Conservation (phyloP, 2,797 vertebrate species). For the Sebastes itinus region DNA sequence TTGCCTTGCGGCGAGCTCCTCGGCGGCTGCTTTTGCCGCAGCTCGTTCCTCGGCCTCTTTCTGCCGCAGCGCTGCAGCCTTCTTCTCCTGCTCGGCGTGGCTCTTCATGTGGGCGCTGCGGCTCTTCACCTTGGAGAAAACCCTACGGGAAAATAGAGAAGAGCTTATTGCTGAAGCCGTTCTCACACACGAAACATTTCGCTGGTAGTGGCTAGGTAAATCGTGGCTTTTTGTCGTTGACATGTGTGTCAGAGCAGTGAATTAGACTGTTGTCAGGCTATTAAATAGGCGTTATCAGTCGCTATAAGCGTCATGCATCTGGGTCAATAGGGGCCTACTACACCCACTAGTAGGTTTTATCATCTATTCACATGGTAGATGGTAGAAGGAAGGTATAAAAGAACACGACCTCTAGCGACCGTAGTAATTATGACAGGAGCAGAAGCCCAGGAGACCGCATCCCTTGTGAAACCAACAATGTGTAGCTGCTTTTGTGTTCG, state of each 20-base stretch:
- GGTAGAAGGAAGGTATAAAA: no score
- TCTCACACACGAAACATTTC: neutral
- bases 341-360: no score
- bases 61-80: constrained; percentile 89
- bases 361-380: no score
- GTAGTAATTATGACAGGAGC: no score
- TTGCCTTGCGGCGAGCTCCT: constrained; percentile 73
- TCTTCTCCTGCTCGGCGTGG: constrained; percentile 98
- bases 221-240: neutral
- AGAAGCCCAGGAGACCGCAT: no score
- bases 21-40: constrained; percentile 54
- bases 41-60: constrained; percentile 86
- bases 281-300: no score
- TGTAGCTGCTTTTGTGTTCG: no score
- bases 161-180: neutral
- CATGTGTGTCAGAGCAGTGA: neutral
- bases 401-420: accelerated
- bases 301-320: accelerated
- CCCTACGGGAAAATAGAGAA: constrained; percentile 69
- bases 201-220: neutral
- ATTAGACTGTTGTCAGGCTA: no score
- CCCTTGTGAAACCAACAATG: no score
- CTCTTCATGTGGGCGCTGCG: constrained; percentile 99
- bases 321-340: no score
- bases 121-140: constrained; percentile 98